These are phyloP conservation scores for Papilio protenor DNA, from an alignment of 2,888 invertebrate species.

Conservation along the genomic window DNA sequence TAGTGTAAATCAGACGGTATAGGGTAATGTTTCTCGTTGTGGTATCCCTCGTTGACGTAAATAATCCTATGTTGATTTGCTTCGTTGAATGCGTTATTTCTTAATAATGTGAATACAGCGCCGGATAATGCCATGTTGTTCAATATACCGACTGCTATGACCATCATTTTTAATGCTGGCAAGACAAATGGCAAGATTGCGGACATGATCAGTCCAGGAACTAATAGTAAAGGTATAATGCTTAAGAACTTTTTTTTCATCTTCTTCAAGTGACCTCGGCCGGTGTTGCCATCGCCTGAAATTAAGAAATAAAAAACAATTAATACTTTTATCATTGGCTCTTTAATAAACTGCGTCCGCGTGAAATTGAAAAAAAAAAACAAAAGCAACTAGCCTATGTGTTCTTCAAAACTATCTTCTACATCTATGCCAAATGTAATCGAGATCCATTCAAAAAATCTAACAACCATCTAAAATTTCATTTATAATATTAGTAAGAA, in stretches of 20 bases:
- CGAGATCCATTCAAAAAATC: too few species aligned
- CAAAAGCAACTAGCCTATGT: too few species aligned
- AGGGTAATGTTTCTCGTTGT: conserved; percentile 68
- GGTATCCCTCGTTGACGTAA: conserved; percentile 84
- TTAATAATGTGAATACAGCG: conserved; percentile 83
- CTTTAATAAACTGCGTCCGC: not conserved
- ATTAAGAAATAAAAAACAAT: conserved; percentile 35
- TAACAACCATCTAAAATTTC: too few species aligned
- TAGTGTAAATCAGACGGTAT: conserved; percentile 42
- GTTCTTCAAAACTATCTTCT: too few species aligned
- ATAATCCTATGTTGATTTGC: conserved; percentile 81
- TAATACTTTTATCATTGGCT: too few species aligned
- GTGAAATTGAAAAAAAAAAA: too few species aligned
- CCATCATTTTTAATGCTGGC: conserved; percentile 87
- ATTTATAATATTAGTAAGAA: too few species aligned
- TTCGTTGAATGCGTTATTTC: conserved; percentile 85
- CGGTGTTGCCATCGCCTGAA: conserved; percentile 61
- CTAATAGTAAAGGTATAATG: conserved; percentile 82
- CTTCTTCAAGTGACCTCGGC: conserved; percentile 70
- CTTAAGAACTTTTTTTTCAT: conserved; percentile 66
- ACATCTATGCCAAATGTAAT: too few species aligned
- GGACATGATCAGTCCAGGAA: conserved; percentile 87
- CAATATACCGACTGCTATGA: conserved; percentile 84
- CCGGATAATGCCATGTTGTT: conserved; percentile 88
- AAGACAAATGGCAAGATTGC: conserved; percentile 87